phyloP scores from a whole-genome alignment of 2,888 invertebrate genomes.

The Erebia aethiops region DNA sequence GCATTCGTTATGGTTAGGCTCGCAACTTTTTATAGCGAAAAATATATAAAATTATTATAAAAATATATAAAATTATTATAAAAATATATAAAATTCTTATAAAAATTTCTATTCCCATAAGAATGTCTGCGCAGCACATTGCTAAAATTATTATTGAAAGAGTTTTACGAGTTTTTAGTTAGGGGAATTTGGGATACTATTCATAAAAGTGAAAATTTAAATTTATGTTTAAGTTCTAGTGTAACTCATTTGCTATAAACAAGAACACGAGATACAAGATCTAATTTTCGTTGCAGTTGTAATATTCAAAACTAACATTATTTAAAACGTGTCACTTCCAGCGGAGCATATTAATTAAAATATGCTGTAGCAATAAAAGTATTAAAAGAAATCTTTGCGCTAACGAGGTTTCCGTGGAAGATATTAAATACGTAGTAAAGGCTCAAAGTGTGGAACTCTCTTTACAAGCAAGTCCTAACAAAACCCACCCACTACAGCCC shows the following conservation, averaged over 20 bases:
- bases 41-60: no score
- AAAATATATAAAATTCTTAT: no score
- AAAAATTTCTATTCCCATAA: no score
- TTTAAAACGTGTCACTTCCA: not conserved
- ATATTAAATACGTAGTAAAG: constrained; percentile 5
- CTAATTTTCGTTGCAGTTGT: not conserved
- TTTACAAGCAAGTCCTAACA: not conserved
- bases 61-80: no score
- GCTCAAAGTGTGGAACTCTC: no score
- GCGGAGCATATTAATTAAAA: constrained; percentile 8
- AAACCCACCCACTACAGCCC: not conserved
- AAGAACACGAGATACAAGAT: not conserved
- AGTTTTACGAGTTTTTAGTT: not conserved
- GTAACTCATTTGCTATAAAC: not conserved
- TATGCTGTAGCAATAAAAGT: constrained; percentile 4
- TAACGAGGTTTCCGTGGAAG: constrained; percentile 10
- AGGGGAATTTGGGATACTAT: not conserved
- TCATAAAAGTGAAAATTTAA: not conserved
- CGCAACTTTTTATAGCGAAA: no score
- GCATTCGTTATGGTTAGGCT: no score
- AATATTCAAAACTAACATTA: not conserved
- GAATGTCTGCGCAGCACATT: no score
- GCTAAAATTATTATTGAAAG: no score
- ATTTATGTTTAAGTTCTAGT: not conserved
- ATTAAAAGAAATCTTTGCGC: not conserved